Evolutionary conservation across 1,140 invertebrate species (phyloP).

Genomic region (Leptoteleia sp.): DNA sequence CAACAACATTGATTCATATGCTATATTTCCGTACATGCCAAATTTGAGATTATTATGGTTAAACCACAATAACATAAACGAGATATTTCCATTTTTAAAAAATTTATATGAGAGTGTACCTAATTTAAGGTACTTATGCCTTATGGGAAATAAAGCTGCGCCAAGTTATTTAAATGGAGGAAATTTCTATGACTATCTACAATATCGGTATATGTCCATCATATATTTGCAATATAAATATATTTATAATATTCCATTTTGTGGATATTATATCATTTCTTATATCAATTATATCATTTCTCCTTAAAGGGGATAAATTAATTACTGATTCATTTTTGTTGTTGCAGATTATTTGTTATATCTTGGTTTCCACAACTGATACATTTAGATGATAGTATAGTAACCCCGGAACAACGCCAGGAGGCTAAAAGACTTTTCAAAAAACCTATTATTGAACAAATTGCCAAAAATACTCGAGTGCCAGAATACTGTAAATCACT

Average conservation of each 20-base stretch:
- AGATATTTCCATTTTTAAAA: too few relatives aligned
- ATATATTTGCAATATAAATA: too few relatives aligned
- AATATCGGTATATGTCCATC: slow-evolving; percentile 92
- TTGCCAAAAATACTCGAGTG: slow-evolving; percentile 67
- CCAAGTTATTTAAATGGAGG: slow-evolving; percentile 89
- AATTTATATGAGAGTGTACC: too few relatives aligned
- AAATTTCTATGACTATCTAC: slow-evolving; percentile 88
- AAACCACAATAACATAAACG: too few relatives aligned
- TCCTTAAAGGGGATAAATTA: too few relatives aligned
- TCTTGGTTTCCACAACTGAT: slow-evolving; percentile 85
- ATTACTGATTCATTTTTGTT: too few relatives aligned
- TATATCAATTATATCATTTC: too few relatives aligned
- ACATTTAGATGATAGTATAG: slow-evolving; percentile 85
- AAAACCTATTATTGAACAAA: slow-evolving; percentile 82
- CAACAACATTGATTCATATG: too few relatives aligned
- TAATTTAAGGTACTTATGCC: slow-evolving; percentile 85
- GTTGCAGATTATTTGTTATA: slow-evolving; percentile 85
- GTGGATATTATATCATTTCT: too few relatives aligned
- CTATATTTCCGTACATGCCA: too few relatives aligned
- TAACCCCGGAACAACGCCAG: slow-evolving; percentile 83
- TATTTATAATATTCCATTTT: too few relatives aligned
- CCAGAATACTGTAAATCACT: slow-evolving; percentile 73
- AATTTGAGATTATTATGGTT: too few relatives aligned
- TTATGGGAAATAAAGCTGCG: slow-evolving; percentile 90
- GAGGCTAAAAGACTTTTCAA: slow-evolving; percentile 84